Evolutionary conservation across 2,888 invertebrate species (phyloP).

Genomic region (Ischnus inquisitorius): DNA sequence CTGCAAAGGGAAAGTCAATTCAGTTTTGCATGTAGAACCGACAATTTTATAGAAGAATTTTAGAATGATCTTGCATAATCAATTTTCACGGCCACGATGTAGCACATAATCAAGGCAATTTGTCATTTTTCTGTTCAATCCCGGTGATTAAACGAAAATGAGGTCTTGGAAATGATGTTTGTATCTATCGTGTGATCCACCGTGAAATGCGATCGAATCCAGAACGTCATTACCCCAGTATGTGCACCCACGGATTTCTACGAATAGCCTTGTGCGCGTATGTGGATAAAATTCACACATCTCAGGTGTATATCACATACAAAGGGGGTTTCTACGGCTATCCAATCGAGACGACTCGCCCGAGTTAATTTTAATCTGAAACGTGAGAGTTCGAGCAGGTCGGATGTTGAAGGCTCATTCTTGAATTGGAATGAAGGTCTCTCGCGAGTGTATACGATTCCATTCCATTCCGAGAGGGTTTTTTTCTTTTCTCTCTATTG

Average conservation of each 20-base stretch:
- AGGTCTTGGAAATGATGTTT: conserved; percentile 26
- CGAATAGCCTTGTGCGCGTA: conserved; percentile 52
- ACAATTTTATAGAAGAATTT: background rate
- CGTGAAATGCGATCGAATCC: conserved; percentile 47
- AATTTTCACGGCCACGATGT: background rate
- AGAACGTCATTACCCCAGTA: conserved; percentile 52
- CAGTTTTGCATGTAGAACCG: background rate
- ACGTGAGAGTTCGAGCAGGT: conserved; percentile 64
- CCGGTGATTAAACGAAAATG: conserved; percentile 16
- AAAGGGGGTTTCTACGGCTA: conserved; percentile 28
- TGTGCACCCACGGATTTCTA: conserved; percentile 7
- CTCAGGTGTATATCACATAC: conserved; percentile 39
- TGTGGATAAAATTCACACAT: conserved; percentile 58
- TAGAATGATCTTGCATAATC: too few relatives aligned
- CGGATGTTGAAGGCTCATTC: conserved; percentile 60
- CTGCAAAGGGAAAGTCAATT: background rate
- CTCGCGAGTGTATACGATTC: conserved; percentile 18
- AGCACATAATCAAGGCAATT: background rate
- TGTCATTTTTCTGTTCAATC: background rate
- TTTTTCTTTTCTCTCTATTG: conserved; percentile 13
- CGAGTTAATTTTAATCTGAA: conserved; percentile 67
- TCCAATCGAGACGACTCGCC: conserved; percentile 63
- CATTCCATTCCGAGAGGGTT: conserved; percentile 23
- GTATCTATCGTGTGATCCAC: conserved; percentile 31
- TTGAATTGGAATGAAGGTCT: conserved; percentile 58